Base-by-base conservation (phyloP, 2,113 vertebrate species). In the Lontra canadensis region DNA sequence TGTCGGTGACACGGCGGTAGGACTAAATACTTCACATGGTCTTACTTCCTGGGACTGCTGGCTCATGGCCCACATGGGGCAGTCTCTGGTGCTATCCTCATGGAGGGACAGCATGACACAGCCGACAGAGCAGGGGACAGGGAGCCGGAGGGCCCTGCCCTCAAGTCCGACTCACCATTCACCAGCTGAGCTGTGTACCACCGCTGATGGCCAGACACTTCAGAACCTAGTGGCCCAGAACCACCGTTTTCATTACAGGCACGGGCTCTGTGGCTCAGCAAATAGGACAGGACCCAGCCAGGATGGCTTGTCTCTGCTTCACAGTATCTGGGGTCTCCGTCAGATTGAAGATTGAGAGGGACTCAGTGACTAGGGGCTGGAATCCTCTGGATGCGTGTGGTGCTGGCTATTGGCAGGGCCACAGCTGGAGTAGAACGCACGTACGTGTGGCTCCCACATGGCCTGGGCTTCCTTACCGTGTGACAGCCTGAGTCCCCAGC, bases 371-470 rank as follows among this genome's bases (percentile, higher is more conserved):
- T 23, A 47, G 11, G 23, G 23, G 34, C 69, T 25, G 4, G 52
- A 71, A 26, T 55, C 31, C 1, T 42, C 26, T 17, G 36, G 65
- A 57, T 3, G 0, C 13, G 34, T 6, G 4, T 59, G 44, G 36
- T 65, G 17, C 87, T 81, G 39, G 96, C 74, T 80, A 29, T 5
- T n/a, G 23, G 21, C 29, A 39, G 49, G 18, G 47, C 55, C 7
- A 6, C 67, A 20, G 55, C 49, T 4, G 47, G 25, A 13, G 61
- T 18, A 4, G 23, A 44, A 21, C 26, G 4, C 6, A 1, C 0
- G 1, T 2, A 3, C 26, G 1, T 7, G n/a, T 44, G n/a, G 63
- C 49, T 73, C 81, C n/a, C 12, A 0, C 12, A 80, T 44, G 9
- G 4, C 79, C n/a, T 10, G 29, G 44, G 34, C 57, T 47, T 80